Conservation (phyloP, 2,797 vertebrate species). For the Ceryle rudis region DNA sequence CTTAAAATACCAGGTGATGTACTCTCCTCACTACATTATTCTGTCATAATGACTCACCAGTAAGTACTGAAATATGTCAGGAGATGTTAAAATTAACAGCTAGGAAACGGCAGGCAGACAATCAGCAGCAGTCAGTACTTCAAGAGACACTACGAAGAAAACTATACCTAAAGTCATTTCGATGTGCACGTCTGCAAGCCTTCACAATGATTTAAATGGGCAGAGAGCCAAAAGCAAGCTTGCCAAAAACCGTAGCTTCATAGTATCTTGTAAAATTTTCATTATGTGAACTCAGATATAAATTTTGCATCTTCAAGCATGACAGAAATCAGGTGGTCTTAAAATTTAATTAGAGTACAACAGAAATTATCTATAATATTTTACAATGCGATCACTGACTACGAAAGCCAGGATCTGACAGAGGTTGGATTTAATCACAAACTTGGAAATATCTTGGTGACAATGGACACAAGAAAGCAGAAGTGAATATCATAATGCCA, state of each 20-base stretch:
- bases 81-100: conserved; percentile 8
- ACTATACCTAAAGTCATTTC: not conserved
- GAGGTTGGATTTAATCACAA: not conserved
- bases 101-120: conserved; percentile 18
- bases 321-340: not conserved
- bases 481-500: not conserved
- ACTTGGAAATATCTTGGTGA: not conserved
- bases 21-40: not conserved
- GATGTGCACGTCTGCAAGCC: not conserved
- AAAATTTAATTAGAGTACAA: not conserved
- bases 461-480: not conserved
- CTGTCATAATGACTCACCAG: not conserved
- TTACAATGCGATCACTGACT: not conserved
- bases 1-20: not conserved
- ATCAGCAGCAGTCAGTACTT: not conserved
- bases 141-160: not conserved
- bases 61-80: not conserved
- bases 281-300: not conserved
- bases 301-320: not conserved
- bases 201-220: not conserved
- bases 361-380: not conserved
- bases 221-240: not conserved
- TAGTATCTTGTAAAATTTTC: not conserved
- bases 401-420: not conserved
- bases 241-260: not conserved